Percentiles rank a stretch among this genome's conserved stretches.
Evolutionary conservation across 1,140 invertebrate genomes (phyloP).

Genomic region (Lasioglossum albipes): DNA sequence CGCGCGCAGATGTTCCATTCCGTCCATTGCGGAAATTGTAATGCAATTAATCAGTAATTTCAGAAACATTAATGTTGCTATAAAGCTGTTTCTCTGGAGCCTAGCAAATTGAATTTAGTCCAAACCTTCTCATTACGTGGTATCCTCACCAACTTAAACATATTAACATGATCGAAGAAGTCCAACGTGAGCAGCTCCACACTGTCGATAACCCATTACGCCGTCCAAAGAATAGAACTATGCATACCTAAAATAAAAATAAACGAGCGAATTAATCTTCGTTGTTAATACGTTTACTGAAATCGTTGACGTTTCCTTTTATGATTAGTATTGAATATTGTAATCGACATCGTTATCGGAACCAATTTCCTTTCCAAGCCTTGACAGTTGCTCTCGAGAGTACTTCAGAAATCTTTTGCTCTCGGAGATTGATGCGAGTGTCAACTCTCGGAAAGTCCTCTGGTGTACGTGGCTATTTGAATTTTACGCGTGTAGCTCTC

Average conservation of each 20-base stretch:
- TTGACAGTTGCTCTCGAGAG: too few species aligned
- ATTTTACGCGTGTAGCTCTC: too few species aligned
- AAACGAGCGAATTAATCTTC: background rate
- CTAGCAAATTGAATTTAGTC: background rate
- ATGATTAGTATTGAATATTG: background rate
- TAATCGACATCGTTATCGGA: background rate
- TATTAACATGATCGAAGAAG: constrained; percentile 1
- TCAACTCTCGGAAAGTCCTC: too few species aligned
- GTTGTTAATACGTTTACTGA: background rate
- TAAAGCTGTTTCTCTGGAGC: background rate
- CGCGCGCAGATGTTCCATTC: background rate
- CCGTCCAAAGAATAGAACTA: background rate
- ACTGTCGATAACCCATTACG: background rate
- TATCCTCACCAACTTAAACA: background rate
- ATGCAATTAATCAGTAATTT: background rate
- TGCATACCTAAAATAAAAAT: constrained; percentile 3
- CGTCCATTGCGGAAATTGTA: background rate
- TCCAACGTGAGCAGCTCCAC: background rate
- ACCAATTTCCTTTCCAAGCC: too few species aligned
- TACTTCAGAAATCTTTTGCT: too few species aligned
- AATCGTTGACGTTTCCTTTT: background rate
- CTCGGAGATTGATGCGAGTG: too few species aligned
- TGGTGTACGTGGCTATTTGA: too few species aligned
- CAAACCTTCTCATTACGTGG: background rate
- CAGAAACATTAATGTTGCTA: background rate